phyloP scores from a whole-genome alignment of 2,797 vertebrate genomes.

The Margarornis squamiger region DNA sequence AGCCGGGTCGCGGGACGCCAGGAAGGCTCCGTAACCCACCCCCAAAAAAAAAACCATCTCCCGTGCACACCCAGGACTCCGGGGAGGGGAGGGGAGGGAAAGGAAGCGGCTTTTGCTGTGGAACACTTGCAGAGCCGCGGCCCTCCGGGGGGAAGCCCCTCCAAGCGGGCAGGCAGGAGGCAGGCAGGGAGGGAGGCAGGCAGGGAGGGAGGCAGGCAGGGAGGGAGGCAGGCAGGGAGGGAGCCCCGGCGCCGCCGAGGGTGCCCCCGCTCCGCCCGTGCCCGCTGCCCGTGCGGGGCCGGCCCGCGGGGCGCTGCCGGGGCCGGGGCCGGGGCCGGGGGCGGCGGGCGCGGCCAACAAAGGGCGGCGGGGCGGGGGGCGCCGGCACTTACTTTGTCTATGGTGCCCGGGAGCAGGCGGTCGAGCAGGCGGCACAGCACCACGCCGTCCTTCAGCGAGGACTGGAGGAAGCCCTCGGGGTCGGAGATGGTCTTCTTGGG shows the following conservation, averaged over 20 bases:
- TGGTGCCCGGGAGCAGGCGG: slow-evolving; percentile 90
- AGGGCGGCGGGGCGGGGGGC: neutral
- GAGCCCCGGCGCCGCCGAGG: no score
- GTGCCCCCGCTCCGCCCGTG: no score
- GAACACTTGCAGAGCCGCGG: neutral
- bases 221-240: no score
- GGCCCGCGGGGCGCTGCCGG: neutral
- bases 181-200: no score
- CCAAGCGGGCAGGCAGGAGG: neutral
- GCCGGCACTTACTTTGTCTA: slow-evolving; percentile 81
- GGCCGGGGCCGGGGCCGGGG: neutral
- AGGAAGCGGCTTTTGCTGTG: no score
- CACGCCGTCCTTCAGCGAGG: slow-evolving; percentile 91
- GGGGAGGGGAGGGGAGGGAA: neutral
- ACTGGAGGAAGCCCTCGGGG: slow-evolving; percentile 89
- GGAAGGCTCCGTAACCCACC: neutral
- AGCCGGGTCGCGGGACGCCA: neutral
- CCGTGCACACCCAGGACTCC: neutral
- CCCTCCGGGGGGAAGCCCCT: neutral
- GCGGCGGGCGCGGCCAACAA: neutral
- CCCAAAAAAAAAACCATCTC: neutral
- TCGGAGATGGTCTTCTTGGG: slow-evolving; percentile 96
- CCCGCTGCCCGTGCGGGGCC: no score
- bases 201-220: no score
- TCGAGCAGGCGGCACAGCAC: slow-evolving; percentile 92